Evolutionary conservation across 2,797 vertebrate genomes (phyloP).

Genomic region (Coregonus suidteri): DNA sequence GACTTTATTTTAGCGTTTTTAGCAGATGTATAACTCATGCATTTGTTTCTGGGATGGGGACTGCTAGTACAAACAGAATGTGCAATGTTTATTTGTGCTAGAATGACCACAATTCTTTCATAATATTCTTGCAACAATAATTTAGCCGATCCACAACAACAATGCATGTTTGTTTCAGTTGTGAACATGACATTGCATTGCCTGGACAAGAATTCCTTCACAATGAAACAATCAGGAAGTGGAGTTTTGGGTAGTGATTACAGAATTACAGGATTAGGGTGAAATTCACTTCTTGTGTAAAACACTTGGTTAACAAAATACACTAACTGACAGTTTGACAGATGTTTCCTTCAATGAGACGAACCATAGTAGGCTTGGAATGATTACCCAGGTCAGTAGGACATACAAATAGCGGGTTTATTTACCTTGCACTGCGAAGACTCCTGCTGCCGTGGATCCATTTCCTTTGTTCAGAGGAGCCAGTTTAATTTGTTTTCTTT

Average conservation of each 20-base stretch:
- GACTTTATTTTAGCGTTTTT: too few relatives aligned
- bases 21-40: neutral
- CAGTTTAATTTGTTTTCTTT: neutral
- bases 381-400: neutral
- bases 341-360: neutral
- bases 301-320: neutral
- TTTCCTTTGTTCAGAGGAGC: conserved; percentile 4
- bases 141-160: neutral
- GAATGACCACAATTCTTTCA: neutral
- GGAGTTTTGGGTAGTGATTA: neutral
- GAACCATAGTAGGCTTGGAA: neutral
- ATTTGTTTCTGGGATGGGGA: neutral
- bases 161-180: neutral
- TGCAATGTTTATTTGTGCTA: neutral
- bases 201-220: neutral
- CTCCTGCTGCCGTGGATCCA: conserved; percentile 46
- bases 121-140: neutral
- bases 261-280: neutral
- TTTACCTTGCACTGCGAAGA: conserved; percentile 46
- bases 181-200: neutral
- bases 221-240: neutral
- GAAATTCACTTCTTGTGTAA: neutral
- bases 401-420: neutral
- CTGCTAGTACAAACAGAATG: neutral
- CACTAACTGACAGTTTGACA: neutral